A percentile compares a stretch with the other conserved stretches of the same genome.
Conservation (phyloP, 2,888 invertebrate species). For the Ypsolopha scabrella region DNA sequence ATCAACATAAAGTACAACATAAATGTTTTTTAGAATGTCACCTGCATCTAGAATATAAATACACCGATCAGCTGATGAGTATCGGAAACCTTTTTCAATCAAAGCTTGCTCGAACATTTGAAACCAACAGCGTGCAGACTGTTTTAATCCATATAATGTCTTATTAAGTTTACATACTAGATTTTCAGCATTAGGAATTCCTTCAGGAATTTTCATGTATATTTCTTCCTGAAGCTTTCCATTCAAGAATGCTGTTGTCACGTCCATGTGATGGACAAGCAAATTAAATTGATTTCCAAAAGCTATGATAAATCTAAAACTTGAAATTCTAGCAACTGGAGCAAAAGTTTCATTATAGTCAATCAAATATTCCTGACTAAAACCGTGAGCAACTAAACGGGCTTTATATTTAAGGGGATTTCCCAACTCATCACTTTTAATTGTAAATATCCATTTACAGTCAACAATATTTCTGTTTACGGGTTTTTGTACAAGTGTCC, state of each 20-base stretch:
- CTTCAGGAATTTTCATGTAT: constrained; percentile 17
- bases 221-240: too few species aligned
- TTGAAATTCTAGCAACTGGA: too few species aligned
- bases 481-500: constrained; percentile 15
- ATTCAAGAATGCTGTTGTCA: too few species aligned
- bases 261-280: too few species aligned
- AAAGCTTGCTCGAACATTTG: constrained; percentile 12
- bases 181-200: constrained; percentile 9
- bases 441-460: constrained; percentile 15
- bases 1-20: constrained; percentile 13
- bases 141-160: constrained; percentile 17
- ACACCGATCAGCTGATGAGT: constrained; percentile 13
- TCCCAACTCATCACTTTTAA: constrained; percentile 16
- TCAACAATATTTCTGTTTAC: constrained; percentile 16
- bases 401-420: constrained; percentile 16
- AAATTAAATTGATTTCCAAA: too few species aligned
- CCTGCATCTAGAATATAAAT: constrained; percentile 12
- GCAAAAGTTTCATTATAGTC: too few species aligned
- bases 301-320: too few species aligned
- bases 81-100: constrained; percentile 12
- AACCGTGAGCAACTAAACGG: constrained; percentile 20
- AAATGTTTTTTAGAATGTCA: constrained; percentile 11
- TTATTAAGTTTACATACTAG: constrained; percentile 20
- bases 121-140: constrained; percentile 15
- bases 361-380: constrained; percentile 17